Conservation (phyloP, 2,888 invertebrate genomes). For the Lacanobia oleracea region DNA sequence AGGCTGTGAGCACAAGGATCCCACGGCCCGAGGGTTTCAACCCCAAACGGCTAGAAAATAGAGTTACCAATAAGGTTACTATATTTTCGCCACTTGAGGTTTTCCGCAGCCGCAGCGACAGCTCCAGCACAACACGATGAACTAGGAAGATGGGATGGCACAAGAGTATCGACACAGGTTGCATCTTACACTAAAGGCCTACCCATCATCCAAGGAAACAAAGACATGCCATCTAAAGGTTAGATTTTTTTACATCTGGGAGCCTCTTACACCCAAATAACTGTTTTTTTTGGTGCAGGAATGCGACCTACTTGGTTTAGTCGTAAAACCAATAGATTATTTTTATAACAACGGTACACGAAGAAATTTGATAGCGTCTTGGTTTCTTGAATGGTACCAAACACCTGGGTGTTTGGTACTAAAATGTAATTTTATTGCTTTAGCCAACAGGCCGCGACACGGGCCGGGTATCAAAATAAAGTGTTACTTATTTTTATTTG, state of each 20-base stretch:
- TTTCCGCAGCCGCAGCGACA: too few relatives aligned
- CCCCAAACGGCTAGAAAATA: too few relatives aligned
- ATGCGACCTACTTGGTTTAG: conserved; percentile 29
- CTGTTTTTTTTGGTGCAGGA: conserved; percentile 31
- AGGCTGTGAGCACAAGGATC: too few relatives aligned
- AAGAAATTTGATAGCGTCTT: conserved; percentile 57
- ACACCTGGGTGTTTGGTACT: conserved; percentile 63
- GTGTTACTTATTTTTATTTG: conserved; percentile 63
- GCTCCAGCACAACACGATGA: too few relatives aligned
- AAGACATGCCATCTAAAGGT: too few relatives aligned
- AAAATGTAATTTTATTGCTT: conserved; percentile 72
- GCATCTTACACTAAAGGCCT: too few relatives aligned
- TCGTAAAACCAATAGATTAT: conserved; percentile 59
- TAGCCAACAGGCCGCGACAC: conserved; percentile 64
- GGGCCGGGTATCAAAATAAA: conserved; percentile 32
- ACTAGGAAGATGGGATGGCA: too few relatives aligned
- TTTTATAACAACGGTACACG: conserved; percentile 48
- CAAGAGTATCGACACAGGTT: too few relatives aligned
- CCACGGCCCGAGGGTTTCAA: too few relatives aligned
- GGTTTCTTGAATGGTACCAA: conserved; percentile 29
- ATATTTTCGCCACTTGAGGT: too few relatives aligned
- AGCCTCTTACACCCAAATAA: neutral
- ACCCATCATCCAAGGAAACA: too few relatives aligned
- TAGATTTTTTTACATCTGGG: neutral
- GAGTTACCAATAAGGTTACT: too few relatives aligned